phyloP scores from a whole-genome alignment of 2,888 invertebrate species.

The Neoitamus cyanurus region DNA sequence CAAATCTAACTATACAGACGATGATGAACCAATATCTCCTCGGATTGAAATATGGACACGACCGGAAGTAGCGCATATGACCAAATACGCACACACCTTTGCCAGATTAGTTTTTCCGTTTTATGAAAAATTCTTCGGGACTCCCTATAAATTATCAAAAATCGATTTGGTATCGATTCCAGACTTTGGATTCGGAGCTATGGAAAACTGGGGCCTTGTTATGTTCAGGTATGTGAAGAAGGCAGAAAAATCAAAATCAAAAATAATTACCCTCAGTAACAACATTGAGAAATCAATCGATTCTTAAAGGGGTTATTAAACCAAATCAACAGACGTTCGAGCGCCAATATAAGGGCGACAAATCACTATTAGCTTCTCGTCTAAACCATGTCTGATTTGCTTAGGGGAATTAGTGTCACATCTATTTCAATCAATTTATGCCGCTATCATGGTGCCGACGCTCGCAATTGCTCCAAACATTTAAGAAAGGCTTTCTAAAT shows the following conservation, averaged over 20 bases:
- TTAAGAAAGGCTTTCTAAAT: slow-evolving; percentile 1
- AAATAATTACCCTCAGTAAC: neutral
- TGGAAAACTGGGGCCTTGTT: slow-evolving; percentile 77
- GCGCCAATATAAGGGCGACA: neutral
- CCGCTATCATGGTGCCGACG: neutral
- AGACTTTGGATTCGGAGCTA: slow-evolving; percentile 77
- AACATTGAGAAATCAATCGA: neutral
- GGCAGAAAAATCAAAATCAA: neutral
- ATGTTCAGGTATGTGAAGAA: slow-evolving; percentile 67
- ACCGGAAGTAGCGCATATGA: slow-evolving; percentile 63
- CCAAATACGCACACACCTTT: slow-evolving; percentile 69
- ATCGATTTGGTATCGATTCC: slow-evolving; percentile 79
- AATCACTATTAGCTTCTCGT: neutral
- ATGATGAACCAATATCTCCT: slow-evolving; percentile 59
- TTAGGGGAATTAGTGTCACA: neutral
- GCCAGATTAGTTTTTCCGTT: slow-evolving; percentile 72
- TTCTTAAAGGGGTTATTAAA: neutral
- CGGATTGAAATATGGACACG: slow-evolving; percentile 65
- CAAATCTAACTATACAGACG: slow-evolving; percentile 59
- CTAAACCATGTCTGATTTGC: neutral
- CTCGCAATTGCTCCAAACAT: neutral
- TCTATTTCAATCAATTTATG: slow-evolving; percentile 16
- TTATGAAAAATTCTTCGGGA: slow-evolving; percentile 74
- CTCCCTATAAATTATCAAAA: slow-evolving; percentile 73
- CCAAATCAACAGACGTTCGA: neutral